phyloP scores from a whole-genome alignment of 2,113 vertebrate species.

The Oncorhynchus mykiss region DNA sequence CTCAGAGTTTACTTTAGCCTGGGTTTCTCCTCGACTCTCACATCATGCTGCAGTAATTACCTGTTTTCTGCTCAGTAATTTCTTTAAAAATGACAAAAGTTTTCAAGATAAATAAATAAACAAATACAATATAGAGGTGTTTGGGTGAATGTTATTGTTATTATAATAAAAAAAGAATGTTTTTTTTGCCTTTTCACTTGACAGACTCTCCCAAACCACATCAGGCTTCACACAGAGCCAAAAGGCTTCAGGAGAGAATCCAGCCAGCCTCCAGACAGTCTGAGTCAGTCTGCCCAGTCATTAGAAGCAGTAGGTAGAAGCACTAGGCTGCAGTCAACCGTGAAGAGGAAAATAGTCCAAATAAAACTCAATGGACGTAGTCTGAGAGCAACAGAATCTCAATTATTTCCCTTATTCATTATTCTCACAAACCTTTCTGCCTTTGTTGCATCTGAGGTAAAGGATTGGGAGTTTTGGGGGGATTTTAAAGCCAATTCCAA shows the following conservation, averaged over 20 bases:
- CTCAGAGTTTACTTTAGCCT: neutral
- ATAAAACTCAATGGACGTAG: neutral
- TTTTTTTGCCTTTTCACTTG: neutral
- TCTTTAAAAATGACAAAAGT: too few relatives aligned
- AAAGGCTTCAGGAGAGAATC: neutral
- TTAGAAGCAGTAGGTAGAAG: too few relatives aligned
- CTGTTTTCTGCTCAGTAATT: too few relatives aligned
- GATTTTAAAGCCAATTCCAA: neutral
- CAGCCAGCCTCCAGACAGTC: too few relatives aligned
- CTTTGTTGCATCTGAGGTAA: neutral
- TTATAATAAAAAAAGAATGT: neutral
- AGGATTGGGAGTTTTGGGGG: neutral
- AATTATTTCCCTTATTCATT: neutral
- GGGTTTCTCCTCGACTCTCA: too few relatives aligned
- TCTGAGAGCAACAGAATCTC: neutral
- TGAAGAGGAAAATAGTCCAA: slow-evolving; percentile 4
- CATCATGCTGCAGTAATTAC: too few relatives aligned
- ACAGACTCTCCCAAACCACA: neutral
- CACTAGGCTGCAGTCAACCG: neutral
- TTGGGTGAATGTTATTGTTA: neutral
- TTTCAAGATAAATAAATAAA: too few relatives aligned
- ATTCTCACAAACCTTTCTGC: neutral
- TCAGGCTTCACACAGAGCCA: neutral
- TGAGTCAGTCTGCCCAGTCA: too few relatives aligned
- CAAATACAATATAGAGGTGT: too few relatives aligned